Evolutionary conservation across 1,140 invertebrate genomes (phyloP), one percentile per base, ranked within the genome.

Genomic region (Drosophila tsacasi): DNA sequence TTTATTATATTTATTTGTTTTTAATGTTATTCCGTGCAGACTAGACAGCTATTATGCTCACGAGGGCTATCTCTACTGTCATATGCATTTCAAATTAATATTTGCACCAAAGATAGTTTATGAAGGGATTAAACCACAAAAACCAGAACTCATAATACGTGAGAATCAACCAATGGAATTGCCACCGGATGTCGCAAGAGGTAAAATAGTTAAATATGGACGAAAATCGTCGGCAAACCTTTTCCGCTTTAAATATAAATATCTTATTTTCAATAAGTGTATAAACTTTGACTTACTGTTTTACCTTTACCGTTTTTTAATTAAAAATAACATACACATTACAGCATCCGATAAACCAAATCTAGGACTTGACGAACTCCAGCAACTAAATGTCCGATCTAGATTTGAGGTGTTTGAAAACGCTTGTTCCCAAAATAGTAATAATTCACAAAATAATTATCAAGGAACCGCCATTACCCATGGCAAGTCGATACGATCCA

Each of bases 31-130:
- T 23, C 35, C 94, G 94, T 3, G n/a, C 91, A 98, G 97, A 83
- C 95, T 98, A 67, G 98, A 98, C 92, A 97, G 96, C 57, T 99
- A 98, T 93, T 95, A 97, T 91, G 98, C 97, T 86, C 96, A 98
- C 92, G 97, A 98, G 94, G 97, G 97, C 9, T 95, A 94, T 55
- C 92, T 98, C 10, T 99, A 98, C 93, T 99, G 98, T 93, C 97
- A 97, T 93, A 96, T 97, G n/a, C 98, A 99, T 93, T 98, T 98
- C 93, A 97, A 97, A 89, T 95, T 97, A 83, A 94, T 98, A 12
- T 98, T 99, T 93, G 96, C 97, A 71, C 97, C 97, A 19, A 98
- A 98, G 94, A 96, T 95, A 40, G 97, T 97, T 13, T 97, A 97
- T 85, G 95, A 95, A 61, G 95, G 96, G 81, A 94, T 95, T 61